phyloP scores from a whole-genome alignment of 2,888 invertebrate genomes.

The Amblyteles armatorius region DNA sequence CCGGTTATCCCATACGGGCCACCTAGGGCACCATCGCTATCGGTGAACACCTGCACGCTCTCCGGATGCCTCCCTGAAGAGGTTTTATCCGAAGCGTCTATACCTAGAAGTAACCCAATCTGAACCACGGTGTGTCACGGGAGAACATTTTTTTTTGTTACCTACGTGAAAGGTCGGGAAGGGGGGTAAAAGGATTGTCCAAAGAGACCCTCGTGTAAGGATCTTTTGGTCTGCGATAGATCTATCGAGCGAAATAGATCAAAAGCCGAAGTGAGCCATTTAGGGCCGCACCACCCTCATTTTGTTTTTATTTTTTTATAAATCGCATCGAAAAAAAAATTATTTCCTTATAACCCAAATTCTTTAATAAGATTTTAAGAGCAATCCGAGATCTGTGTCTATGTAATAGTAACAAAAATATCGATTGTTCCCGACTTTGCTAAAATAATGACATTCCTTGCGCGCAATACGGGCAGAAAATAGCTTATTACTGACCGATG shows the following conservation, averaged over 20 bases:
- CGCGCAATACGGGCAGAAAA: too few species aligned
- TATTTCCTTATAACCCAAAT: too few species aligned
- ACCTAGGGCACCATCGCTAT: constrained; percentile 67
- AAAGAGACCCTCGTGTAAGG: not conserved
- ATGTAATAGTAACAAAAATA: not conserved
- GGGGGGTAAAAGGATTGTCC: not conserved
- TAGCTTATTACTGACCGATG: too few species aligned
- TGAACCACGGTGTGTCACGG: constrained; percentile 77
- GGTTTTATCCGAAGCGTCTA: constrained; percentile 81
- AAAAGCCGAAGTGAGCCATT: not conserved
- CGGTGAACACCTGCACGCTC: constrained; percentile 72
- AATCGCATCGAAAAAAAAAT: too few species aligned
- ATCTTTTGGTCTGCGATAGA: not conserved
- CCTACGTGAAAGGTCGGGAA: constrained; percentile 18
- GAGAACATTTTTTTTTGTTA: constrained; percentile 43
- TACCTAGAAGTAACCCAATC: constrained; percentile 83
- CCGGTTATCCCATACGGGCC: constrained; percentile 63
- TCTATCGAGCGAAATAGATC: not conserved
- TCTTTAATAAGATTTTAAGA: too few species aligned
- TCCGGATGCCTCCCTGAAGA: constrained; percentile 78
- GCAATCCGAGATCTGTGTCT: too few species aligned
- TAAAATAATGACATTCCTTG: too few species aligned
- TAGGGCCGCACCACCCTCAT: not conserved
- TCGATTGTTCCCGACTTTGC: too few species aligned
- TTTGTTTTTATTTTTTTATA: not conserved